These are phyloP conservation scores for Scaptomyza hsui DNA, from an alignment of 1,140 invertebrate species.

Conservation along the genomic window DNA sequence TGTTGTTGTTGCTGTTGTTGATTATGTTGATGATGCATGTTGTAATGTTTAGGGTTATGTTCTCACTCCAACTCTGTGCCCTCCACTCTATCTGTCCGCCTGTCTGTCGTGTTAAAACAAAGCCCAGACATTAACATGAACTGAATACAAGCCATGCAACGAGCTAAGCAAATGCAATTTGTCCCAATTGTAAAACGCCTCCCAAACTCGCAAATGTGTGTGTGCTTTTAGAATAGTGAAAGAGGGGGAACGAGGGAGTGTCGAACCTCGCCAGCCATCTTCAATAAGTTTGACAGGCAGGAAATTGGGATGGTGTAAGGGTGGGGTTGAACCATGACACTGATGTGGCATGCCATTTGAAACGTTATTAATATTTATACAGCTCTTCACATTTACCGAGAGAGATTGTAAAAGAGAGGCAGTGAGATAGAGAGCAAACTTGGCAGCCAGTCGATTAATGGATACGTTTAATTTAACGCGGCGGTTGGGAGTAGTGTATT, in stretches of 20 bases:
- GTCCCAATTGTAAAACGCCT: constrained; percentile 71
- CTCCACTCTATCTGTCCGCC: not conserved
- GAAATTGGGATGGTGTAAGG: too few relatives aligned
- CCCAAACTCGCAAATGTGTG: constrained; percentile 10
- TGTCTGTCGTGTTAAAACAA: constrained; percentile 24
- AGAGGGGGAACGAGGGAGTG: not conserved
- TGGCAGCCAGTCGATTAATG: constrained; percentile 58
- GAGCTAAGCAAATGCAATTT: constrained; percentile 73
- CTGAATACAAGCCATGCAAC: constrained; percentile 37
- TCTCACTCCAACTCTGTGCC: constrained; percentile 24
- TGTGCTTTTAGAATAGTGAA: not conserved
- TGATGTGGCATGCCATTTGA: constrained; percentile 53
- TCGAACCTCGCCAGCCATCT: constrained; percentile 33
- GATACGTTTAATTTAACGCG: constrained; percentile 49
- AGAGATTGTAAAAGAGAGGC: not conserved
- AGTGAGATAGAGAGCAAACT: too few relatives aligned
- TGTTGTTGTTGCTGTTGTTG: constrained; percentile 61
- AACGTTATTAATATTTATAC: constrained; percentile 78
- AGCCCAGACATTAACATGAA: constrained; percentile 40
- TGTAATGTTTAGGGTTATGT: constrained; percentile 77
- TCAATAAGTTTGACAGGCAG: constrained; percentile 70
- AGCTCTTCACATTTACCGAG: constrained; percentile 45
- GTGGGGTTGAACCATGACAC: constrained; percentile 1
- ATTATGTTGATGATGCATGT: constrained; percentile 82
- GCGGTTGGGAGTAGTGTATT: not conserved